A percentile compares a stretch with the other conserved stretches of the same genome.
Evolutionary conservation across 2,797 vertebrate species (phyloP).

Genomic region (Clarias laeviceps): DNA sequence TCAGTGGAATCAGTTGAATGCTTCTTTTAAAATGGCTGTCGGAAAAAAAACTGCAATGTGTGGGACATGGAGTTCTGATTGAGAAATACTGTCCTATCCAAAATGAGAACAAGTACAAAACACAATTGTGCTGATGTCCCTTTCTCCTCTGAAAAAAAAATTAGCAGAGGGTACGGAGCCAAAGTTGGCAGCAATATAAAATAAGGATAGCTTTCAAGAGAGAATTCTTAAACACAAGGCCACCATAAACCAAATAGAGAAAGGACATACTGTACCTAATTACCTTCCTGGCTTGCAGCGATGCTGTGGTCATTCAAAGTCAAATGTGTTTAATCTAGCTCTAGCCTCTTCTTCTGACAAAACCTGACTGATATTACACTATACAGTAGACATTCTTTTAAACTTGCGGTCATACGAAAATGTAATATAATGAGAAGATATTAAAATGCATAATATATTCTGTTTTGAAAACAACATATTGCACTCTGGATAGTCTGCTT

Average conservation of each 20-base stretch:
- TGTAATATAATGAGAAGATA: background rate
- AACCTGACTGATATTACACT: background rate
- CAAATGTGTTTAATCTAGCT: constrained; percentile 27
- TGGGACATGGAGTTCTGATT: background rate
- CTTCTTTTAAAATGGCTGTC: background rate
- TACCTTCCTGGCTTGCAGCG: constrained; percentile 13
- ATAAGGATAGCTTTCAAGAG: constrained; percentile 24
- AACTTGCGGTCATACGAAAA: background rate
- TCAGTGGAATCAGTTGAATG: background rate
- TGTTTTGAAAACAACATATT: background rate
- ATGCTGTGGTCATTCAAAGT: constrained; percentile 25
- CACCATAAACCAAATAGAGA: constrained; percentile 20
- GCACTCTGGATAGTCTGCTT: background rate
- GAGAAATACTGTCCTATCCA: background rate
- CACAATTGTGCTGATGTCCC: constrained; percentile 6
- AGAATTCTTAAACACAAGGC: constrained; percentile 25
- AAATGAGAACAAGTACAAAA: background rate
- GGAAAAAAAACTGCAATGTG: background rate
- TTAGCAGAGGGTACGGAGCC: background rate
- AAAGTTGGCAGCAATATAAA: constrained; percentile 12
- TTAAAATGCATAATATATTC: background rate
- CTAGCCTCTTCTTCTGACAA: background rate
- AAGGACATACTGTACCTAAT: constrained; percentile 23
- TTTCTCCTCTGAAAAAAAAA: constrained; percentile 19
- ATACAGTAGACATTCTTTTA: background rate